Conservation (phyloP, 2,888 invertebrate species). For the Diabrotica balteata region DNA sequence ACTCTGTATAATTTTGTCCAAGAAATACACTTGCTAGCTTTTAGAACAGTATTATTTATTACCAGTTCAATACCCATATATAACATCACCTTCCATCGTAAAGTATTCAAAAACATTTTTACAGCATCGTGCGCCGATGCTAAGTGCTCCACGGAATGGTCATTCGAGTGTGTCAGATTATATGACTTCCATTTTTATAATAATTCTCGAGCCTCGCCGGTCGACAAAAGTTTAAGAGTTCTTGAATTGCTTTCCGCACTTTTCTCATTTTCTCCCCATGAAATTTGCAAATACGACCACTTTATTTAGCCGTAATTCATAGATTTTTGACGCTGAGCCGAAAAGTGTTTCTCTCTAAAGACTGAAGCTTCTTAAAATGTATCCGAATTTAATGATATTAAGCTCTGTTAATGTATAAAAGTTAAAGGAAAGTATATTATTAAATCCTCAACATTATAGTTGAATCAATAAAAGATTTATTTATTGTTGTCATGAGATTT, state of each 20-base stretch:
- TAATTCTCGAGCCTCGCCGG: slow-evolving; percentile 11
- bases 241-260: slow-evolving; percentile 18
- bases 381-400: too few species aligned
- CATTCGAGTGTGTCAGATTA: slow-evolving; percentile 20
- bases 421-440: too few species aligned
- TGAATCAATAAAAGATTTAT: too few species aligned
- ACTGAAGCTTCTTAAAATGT: too few species aligned
- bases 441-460: too few species aligned
- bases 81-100: background rate
- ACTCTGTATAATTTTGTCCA: too few species aligned
- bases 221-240: slow-evolving; percentile 15
- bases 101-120: slow-evolving; percentile 14
- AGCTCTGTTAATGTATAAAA: too few species aligned
- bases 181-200: slow-evolving; percentile 18
- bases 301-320: slow-evolving; percentile 30
- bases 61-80: too few species aligned
- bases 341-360: slow-evolving; percentile 14
- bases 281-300: slow-evolving; percentile 36
- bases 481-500: too few species aligned
- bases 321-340: slow-evolving; percentile 20
- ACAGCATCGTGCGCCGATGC: slow-evolving; percentile 5
- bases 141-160: slow-evolving; percentile 13
- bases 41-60: too few species aligned
- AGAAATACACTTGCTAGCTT: too few species aligned
- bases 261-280: slow-evolving; percentile 12